phyloP scores from a whole-genome alignment of 2,113 vertebrate genomes.

The Orycteropus afer region DNA sequence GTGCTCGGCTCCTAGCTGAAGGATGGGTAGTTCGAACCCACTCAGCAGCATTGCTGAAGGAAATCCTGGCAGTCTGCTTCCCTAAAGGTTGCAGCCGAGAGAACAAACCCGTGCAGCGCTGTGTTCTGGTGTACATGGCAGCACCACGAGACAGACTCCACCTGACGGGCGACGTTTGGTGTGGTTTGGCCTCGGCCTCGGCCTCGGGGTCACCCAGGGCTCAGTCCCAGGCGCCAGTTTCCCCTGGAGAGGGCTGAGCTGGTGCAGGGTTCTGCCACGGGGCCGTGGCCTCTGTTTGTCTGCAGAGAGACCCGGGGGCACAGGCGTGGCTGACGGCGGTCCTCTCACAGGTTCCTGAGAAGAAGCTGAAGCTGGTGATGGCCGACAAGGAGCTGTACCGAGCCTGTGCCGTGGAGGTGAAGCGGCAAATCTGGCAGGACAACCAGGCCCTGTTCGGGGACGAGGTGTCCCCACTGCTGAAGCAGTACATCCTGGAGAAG shows the following conservation, averaged over 20 bases:
- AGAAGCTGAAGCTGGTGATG: constrained; percentile 98
- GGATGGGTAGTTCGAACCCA: not conserved
- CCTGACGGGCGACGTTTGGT: not conserved
- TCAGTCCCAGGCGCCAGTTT: not conserved
- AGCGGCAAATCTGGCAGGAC: constrained; percentile 99
- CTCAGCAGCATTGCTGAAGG: not conserved
- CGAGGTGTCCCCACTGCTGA: constrained; percentile 96
- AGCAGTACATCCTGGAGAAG: constrained; percentile 98
- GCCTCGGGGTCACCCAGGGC: accelerated
- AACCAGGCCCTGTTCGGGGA: constrained; percentile 99
- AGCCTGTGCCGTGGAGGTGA: constrained; percentile 97
- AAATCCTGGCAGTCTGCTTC: not conserved
- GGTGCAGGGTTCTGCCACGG: not conserved
- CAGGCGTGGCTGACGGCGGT: not conserved
- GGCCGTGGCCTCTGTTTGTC: not conserved
- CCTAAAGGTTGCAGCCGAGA: not conserved
- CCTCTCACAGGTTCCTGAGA: constrained; percentile 92
- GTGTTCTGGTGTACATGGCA: not conserved
- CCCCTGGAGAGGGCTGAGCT: not conserved
- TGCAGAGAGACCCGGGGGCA: not conserved
- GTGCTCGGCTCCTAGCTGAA: no score
- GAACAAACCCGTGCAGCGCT: not conserved
- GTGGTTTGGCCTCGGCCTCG: not conserved
- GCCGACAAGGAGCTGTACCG: constrained; percentile 98
- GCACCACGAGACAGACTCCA: not conserved